These are phyloP conservation scores for Caenorhabditis briggsae DNA, from an alignment of 1,140 invertebrate genomes.

Conservation along the genomic window DNA sequence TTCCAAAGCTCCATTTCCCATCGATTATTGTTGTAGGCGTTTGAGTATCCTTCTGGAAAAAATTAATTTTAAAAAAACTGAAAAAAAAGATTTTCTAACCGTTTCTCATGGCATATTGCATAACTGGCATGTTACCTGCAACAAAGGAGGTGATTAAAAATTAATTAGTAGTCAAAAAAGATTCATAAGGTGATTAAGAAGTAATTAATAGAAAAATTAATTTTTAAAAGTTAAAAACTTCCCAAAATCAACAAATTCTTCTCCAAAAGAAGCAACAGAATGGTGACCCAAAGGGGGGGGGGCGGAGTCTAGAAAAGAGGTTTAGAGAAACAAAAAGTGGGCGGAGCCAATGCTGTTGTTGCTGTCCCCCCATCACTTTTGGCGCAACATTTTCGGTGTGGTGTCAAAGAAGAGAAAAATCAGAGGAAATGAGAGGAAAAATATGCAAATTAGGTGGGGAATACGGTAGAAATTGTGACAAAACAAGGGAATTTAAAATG, in stretches of 20 bases:
- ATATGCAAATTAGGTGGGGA: conserved; percentile 28
- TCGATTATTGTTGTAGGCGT: background rate
- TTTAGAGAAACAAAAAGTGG: background rate
- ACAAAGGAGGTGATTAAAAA: background rate
- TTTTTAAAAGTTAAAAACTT: too few relatives aligned
- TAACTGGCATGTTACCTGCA: conserved; percentile 31
- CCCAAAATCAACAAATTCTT: background rate
- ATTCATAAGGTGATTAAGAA: background rate
- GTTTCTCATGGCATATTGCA: conserved; percentile 15
- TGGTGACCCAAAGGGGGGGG: conserved; percentile 3
- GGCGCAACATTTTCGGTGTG: conserved; percentile 8
- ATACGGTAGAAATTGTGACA: conserved; percentile 24
- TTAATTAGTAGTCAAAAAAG: background rate
- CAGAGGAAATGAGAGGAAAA: background rate
- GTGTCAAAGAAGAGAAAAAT: background rate
- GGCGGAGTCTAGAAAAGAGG: background rate
- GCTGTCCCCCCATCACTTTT: background rate
- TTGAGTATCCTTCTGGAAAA: conserved; percentile 2
- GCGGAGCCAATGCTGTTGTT: background rate
- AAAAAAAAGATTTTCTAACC: conserved; percentile 3
- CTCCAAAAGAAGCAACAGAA: background rate
- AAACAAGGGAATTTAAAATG: conserved; percentile 38
- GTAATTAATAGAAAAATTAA: background rate
- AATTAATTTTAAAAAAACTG: background rate
- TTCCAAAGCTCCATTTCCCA: background rate